A percentile compares a stretch with the other conserved stretches of the same genome.
Evolutionary conservation across 2,113 vertebrate species (phyloP).

Genomic region (Odontophorus gujanensis): DNA sequence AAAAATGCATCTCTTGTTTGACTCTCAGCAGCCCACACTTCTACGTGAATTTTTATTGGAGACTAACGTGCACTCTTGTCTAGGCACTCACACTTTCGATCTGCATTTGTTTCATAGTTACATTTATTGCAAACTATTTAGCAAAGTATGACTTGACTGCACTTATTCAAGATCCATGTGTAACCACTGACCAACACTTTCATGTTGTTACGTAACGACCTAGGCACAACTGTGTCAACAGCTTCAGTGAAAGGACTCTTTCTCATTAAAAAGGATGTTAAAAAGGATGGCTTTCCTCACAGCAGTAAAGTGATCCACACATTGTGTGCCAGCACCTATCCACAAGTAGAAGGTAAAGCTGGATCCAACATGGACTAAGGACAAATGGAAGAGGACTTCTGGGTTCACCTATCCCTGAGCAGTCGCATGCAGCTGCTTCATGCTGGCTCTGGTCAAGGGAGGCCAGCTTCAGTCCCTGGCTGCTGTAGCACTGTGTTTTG

Average conservation of each 20-base stretch:
- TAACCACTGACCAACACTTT: neutral
- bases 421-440: accelerated
- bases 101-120: neutral
- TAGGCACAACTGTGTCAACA: neutral
- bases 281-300: conserved; percentile 10
- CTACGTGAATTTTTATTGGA: neutral
- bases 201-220: neutral
- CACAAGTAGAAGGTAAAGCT: neutral
- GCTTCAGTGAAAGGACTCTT: neutral
- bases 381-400: neutral
- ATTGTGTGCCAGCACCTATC: neutral
- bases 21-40: neutral
- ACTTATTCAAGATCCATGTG: neutral
- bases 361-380: neutral
- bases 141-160: neutral
- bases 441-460: neutral
- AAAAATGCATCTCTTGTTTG: neutral
- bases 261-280: neutral
- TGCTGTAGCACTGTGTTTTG: neutral
- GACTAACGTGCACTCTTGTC: neutral
- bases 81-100: neutral
- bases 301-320: neutral
- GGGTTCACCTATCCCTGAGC: neutral
- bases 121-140: conserved; percentile 6
- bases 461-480: neutral